Conservation (phyloP, 2,113 vertebrate genomes). For the Lampris incognitus region DNA sequence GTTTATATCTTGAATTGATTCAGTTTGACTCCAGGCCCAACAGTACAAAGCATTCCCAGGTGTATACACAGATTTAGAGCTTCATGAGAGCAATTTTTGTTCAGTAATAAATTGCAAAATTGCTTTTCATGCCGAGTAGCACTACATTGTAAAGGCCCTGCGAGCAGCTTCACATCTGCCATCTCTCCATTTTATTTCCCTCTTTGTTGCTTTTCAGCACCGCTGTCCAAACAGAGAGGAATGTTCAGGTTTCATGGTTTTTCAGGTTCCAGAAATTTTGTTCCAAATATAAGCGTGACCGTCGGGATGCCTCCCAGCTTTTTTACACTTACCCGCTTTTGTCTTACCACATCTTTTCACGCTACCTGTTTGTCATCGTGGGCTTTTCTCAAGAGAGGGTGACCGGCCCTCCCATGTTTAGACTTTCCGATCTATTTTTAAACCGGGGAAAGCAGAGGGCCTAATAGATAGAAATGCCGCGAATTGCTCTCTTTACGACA, state of each 20-base stretch:
- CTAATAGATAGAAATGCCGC: slow-evolving; percentile 4
- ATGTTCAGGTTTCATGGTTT: slow-evolving; percentile 33
- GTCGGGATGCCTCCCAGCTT: too few species aligned
- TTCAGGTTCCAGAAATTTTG: slow-evolving; percentile 11
- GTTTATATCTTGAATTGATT: too few species aligned
- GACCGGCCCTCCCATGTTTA: background rate
- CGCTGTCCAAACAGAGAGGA: background rate
- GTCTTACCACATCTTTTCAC: background rate
- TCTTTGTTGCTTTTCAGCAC: slow-evolving; percentile 29
- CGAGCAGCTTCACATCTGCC: background rate
- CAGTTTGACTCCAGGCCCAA: too few species aligned
- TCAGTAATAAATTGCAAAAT: too few species aligned
- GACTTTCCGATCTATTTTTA: too few species aligned
- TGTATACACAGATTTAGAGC: too few species aligned
- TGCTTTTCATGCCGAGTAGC: too few species aligned
- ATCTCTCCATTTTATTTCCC: background rate
- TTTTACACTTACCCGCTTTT: background rate
- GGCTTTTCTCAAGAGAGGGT: background rate
- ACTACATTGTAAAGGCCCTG: too few species aligned
- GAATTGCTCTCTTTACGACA: background rate
- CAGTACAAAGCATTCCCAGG: too few species aligned
- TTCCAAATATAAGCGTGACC: slow-evolving; percentile 16
- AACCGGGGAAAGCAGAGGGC: too few species aligned
- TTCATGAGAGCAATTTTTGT: too few species aligned
- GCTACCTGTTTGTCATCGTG: slow-evolving; percentile 2